Evolutionary conservation across 2,113 vertebrate genomes (phyloP), one percentile per base, ranked within the genome.

Genomic region (Osmerus eperlanus): DNA sequence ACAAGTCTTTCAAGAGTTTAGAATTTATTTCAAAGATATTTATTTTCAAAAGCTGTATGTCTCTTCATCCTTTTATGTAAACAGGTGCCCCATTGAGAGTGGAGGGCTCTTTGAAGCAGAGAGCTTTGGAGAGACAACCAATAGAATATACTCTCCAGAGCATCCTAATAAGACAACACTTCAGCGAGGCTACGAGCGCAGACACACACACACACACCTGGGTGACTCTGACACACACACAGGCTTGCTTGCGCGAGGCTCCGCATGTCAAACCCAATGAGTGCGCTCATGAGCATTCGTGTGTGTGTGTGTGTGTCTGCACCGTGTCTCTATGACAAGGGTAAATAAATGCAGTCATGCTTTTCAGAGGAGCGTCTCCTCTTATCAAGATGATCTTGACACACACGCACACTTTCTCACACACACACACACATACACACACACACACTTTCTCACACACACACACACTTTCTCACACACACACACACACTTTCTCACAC

Each of bases 91-190:
- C 41, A 47, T 47, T 47, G 41, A 47, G 41, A 47, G 41, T 47
- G 41, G 41, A 47, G 41, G 41, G 41, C 41, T 47, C 41, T 47
- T 47, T 47, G 41, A 47, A 47, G 41, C 41, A 47, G 41, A 47
- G 41, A 47, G 41, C 41, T 47, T 47, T 47, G 41, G 41, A 47
- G 41, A 47, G 41, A 47, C 41, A 47, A 47, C 41, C 41, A 47
- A 47, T 47, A 47, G 41, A 47, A 12, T 9, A 13, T 28, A 9
- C 64, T 14, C 73, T 85, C 84, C 84, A 88, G 86, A 80, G 78
- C 79, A 83, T 86, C 86, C 88, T 87, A 85, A 88, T 84, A 71
- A 88, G 87, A 87, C 84, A 86, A 78, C 83, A 82, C 86, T 89
- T 91, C 88, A 88, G 81, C 78, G 84, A 78, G 11, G 78, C 84